A percentile compares a stretch with the other conserved stretches of the same genome.
Evolutionary conservation across 2,113 vertebrate genomes (phyloP).

Genomic region (Tachuris rubrigastra): DNA sequence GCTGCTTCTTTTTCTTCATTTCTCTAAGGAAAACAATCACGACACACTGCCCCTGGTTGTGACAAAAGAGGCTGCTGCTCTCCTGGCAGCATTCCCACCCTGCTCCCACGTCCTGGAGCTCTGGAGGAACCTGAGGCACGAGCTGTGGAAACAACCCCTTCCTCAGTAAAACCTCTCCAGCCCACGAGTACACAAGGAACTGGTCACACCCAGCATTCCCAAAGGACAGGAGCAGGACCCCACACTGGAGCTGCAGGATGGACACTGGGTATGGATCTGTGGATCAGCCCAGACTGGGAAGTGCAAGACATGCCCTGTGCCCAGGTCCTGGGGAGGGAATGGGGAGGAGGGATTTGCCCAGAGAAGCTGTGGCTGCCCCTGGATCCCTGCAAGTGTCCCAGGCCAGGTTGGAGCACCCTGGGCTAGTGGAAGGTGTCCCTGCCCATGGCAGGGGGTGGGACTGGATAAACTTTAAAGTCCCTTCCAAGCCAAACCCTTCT

Average conservation of each 20-base stretch:
- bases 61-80: not conserved
- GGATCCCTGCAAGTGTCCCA: not conserved
- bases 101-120: not conserved
- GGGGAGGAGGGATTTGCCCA: not conserved
- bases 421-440: fast-evolving
- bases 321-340: not conserved
- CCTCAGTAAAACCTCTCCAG: not conserved
- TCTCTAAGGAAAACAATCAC: slow-evolving; percentile 73
- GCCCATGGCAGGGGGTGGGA: not conserved
- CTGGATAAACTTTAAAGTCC: not conserved
- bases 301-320: not conserved
- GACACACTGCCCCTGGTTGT: not conserved
- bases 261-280: fast-evolving
- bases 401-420: not conserved
- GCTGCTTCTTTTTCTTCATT: slow-evolving; percentile 90
- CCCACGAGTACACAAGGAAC: fast-evolving
- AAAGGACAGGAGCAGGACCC: not conserved
- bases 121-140: fast-evolving
- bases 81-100: not conserved
- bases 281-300: not conserved
- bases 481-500: not conserved
- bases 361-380: not conserved
- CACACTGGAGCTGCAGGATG: not conserved
- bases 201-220: not conserved
- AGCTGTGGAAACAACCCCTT: not conserved